These are phyloP conservation scores for Cyclina sinensis DNA, from an alignment of 1,140 invertebrate genomes.

Conservation along the genomic window DNA sequence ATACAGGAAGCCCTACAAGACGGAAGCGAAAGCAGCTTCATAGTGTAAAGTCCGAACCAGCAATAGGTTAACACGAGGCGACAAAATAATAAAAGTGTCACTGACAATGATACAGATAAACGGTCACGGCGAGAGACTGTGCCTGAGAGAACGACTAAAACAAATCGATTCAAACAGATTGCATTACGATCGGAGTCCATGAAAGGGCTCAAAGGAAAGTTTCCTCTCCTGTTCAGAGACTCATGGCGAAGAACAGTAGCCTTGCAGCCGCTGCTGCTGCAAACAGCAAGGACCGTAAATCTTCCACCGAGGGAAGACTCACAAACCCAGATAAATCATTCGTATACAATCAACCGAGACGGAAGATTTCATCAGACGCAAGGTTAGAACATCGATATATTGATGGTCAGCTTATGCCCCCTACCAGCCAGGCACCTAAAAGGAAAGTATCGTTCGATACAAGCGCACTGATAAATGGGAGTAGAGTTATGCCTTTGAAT, in stretches of 20 bases:
- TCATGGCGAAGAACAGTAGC: slow-evolving; percentile 35
- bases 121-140: no score
- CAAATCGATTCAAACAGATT: not conserved
- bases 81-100: not conserved
- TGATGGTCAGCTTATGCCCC: not conserved
- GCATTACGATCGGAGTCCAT: slow-evolving; percentile 17
- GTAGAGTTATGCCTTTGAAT: slow-evolving; percentile 21
- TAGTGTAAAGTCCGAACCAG: not conserved
- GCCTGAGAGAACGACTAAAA: not conserved
- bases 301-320: slow-evolving; percentile 31
- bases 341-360: not conserved
- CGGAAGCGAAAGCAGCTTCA: not conserved
- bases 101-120: not conserved
- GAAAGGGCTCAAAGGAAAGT: not conserved
- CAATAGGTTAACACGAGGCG: not conserved
- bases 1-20: not conserved
- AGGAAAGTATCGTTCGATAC: slow-evolving; percentile 58
- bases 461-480: slow-evolving; percentile 46
- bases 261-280: not conserved
- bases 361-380: slow-evolving; percentile 58
- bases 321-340: not conserved
- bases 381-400: slow-evolving; percentile 18
- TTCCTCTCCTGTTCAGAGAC: slow-evolving; percentile 38
- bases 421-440: not conserved
- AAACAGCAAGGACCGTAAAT: slow-evolving; percentile 34